A percentile compares a stretch with the other conserved stretches of the same genome.
phyloP scores from a whole-genome alignment of 2,113 vertebrate genomes.

The Hemiprocne comata region DNA sequence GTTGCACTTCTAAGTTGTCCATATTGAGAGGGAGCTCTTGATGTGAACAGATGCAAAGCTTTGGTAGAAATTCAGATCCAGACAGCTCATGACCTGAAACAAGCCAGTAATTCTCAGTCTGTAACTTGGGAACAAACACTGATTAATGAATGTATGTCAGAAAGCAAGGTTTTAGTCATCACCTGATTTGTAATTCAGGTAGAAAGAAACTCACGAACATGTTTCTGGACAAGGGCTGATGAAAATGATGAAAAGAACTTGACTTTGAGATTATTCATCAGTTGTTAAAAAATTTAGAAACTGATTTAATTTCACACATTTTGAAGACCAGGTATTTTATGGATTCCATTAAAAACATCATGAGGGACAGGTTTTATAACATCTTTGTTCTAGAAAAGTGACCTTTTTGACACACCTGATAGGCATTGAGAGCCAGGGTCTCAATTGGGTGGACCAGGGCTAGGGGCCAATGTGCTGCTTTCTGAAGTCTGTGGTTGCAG shows the following conservation, averaged over 20 bases:
- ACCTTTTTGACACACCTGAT: not conserved
- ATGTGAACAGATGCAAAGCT: not conserved
- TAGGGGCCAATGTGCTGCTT: not conserved
- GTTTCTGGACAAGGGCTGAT: not conserved
- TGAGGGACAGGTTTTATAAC: not conserved
- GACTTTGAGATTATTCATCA: not conserved
- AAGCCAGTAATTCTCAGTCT: not conserved
- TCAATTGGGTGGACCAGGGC: not conserved
- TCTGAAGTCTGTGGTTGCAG: not conserved
- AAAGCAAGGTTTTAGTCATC: not conserved
- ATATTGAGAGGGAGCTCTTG: not conserved
- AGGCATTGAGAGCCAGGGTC: rapidly evolving
- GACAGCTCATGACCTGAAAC: not conserved
- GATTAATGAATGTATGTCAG: not conserved
- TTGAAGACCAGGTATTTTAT: not conserved
- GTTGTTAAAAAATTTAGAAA: not conserved
- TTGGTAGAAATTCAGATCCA: not conserved
- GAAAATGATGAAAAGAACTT: not conserved
- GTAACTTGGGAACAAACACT: not conserved
- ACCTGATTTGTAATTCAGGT: not conserved
- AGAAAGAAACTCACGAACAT: not conserved
- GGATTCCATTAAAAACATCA: not conserved
- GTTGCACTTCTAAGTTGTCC: not conserved
- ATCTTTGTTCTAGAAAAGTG: not conserved
- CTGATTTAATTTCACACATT: not conserved